phyloP scores from a whole-genome alignment of 2,113 vertebrate species.

The Crypturellus undulatus region DNA sequence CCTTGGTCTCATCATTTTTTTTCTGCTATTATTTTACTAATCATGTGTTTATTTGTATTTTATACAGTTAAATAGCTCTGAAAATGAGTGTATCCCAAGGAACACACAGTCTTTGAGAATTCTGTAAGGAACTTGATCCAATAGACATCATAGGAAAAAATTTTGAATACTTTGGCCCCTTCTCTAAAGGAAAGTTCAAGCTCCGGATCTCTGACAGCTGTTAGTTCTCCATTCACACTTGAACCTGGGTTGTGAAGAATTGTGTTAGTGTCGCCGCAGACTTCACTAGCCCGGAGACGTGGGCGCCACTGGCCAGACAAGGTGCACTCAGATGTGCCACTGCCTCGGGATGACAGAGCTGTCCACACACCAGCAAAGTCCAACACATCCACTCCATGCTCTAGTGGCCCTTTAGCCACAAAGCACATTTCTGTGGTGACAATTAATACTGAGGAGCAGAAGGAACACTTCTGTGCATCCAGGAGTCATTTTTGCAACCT shows the following conservation, averaged over 20 bases:
- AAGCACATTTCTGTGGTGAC: not conserved
- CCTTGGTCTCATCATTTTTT: not conserved
- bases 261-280: not conserved
- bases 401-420: not conserved
- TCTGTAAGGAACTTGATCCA: conserved; percentile 18
- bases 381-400: not conserved
- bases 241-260: not conserved
- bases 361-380: not conserved
- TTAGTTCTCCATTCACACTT: not conserved
- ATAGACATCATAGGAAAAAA: conserved; percentile 32
- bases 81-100: not conserved
- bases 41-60: not conserved
- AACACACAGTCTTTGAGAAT: conserved; percentile 21
- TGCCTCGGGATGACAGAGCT: not conserved
- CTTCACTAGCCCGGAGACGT: not conserved
- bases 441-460: not conserved
- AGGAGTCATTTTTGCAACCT: not conserved
- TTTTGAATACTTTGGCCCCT: not conserved
- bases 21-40: not conserved
- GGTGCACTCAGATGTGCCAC: not conserved
- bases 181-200: not conserved
- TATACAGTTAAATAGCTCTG: not conserved
- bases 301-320: not conserved
- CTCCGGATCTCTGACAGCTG: conserved; percentile 20
- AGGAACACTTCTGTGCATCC: not conserved